Evolutionary conservation across 1,140 invertebrate species (phyloP).

Genomic region (Argopecten irradians): DNA sequence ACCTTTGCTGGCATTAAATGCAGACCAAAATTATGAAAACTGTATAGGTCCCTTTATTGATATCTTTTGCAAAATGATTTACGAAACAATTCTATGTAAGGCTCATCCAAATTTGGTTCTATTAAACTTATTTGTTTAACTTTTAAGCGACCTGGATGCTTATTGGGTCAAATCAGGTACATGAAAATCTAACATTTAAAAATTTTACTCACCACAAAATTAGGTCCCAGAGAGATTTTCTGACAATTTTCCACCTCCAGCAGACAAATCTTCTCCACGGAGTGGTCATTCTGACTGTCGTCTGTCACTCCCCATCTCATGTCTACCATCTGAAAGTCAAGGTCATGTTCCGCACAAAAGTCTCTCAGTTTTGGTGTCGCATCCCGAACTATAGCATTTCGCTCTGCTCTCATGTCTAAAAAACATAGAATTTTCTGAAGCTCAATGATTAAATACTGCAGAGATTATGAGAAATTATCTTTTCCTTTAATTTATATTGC

Average conservation of each 20-base stretch:
- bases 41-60: too few relatives aligned
- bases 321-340: constrained; percentile 72
- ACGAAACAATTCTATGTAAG: neutral
- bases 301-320: constrained; percentile 72
- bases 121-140: too few relatives aligned
- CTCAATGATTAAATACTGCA: too few relatives aligned
- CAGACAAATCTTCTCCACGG: constrained; percentile 65
- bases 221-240: constrained; percentile 70
- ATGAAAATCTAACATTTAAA: neutral
- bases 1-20: too few relatives aligned
- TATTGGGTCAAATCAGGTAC: too few relatives aligned
- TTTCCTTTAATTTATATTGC: too few relatives aligned
- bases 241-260: constrained; percentile 71
- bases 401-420: constrained; percentile 1
- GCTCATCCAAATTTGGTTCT: too few relatives aligned
- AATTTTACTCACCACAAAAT: constrained; percentile 68
- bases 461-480: too few relatives aligned
- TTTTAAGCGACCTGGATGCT: too few relatives aligned
- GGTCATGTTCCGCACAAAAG: constrained; percentile 58
- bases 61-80: too few relatives aligned
- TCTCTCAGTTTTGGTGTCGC: constrained; percentile 63
- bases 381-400: constrained; percentile 56
- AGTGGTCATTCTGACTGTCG: constrained; percentile 65
- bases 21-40: too few relatives aligned
- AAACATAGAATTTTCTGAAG: too few relatives aligned